Conservation (phyloP, 2,113 vertebrate species). For the Crypturellus undulatus region DNA sequence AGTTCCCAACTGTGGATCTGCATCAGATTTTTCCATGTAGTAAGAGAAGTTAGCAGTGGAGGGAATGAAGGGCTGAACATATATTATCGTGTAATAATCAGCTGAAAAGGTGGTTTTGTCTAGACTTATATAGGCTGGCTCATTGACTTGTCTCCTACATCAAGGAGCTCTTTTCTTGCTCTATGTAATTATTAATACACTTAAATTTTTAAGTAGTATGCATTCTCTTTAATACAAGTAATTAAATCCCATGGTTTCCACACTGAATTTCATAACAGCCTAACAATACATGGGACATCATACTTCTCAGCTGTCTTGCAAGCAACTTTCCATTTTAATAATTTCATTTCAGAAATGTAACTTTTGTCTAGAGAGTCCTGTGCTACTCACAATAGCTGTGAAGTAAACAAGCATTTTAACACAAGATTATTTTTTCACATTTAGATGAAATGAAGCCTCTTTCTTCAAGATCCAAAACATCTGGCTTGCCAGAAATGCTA, state of each 20-base stretch:
- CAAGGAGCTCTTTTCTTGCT: neutral
- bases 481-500: conserved; percentile 22
- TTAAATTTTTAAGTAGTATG: neutral
- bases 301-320: neutral
- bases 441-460: conserved; percentile 20
- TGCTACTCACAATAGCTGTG: neutral
- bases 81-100: neutral
- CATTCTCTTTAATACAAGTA: neutral
- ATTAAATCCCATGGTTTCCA: neutral
- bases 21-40: neutral
- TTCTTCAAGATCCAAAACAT: neutral
- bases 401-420: conserved; percentile 10
- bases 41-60: neutral
- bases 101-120: neutral
- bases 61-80: neutral
- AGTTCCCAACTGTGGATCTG: neutral
- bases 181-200: neutral
- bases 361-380: neutral
- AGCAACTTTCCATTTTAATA: neutral
- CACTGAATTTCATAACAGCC: neutral
- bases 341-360: neutral
- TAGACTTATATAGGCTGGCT: neutral
- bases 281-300: neutral
- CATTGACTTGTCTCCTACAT: neutral
- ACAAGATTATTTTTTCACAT: conserved; percentile 9